Conservation (phyloP, 2,797 vertebrate species). For the Moxostoma hubbsi region DNA sequence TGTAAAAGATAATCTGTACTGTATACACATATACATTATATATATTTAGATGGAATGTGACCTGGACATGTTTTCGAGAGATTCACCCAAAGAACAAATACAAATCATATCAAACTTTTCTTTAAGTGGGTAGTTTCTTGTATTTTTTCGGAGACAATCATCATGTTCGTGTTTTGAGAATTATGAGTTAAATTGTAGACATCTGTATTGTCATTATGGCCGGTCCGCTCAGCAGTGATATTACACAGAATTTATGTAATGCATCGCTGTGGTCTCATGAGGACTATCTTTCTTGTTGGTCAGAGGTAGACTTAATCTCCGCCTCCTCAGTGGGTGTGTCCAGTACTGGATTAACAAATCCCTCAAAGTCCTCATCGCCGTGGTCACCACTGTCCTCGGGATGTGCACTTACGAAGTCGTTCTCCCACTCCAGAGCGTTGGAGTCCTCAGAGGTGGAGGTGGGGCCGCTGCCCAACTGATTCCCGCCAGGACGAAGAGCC, state of each 20-base stretch:
- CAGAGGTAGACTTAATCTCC: slow-evolving; percentile 55
- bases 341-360: slow-evolving; percentile 84
- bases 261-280: neutral
- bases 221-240: neutral
- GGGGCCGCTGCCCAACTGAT: slow-evolving; percentile 80
- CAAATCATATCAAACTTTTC: neutral
- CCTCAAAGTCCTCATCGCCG: slow-evolving; percentile 82
- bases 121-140: neutral
- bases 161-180: neutral
- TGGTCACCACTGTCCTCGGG: slow-evolving; percentile 86
- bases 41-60: neutral
- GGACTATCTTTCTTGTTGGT: slow-evolving; percentile 77
- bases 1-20: neutral
- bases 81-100: neutral
- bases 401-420: slow-evolving; percentile 91
- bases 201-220: neutral
- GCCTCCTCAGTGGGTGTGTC: slow-evolving; percentile 69
- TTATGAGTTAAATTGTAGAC: neutral
- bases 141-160: neutral
- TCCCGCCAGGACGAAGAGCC: slow-evolving; percentile 80
- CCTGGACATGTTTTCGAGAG: neutral
- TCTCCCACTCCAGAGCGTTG: slow-evolving; percentile 95
- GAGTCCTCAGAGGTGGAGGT: slow-evolving; percentile 92
- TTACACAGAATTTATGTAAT: slow-evolving; percentile 9
- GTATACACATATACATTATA: neutral